A percentile compares a stretch with the other conserved stretches of the same genome.
phyloP scores from a whole-genome alignment of 2,888 invertebrate species.

The Tolmerus cingulatus region DNA sequence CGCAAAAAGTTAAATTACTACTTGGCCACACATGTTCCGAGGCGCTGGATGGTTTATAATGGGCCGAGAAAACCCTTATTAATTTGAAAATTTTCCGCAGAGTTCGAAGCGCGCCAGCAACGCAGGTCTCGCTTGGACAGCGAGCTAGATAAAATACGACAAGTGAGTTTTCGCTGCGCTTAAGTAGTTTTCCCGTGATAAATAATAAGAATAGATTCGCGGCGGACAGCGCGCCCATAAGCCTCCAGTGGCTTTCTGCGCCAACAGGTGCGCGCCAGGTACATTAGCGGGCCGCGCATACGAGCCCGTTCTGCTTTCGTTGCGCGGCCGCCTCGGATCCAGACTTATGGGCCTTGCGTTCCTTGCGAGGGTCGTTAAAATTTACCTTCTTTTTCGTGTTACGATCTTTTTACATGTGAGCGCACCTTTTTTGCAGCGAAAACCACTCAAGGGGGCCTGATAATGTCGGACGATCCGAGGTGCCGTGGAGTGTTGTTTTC shows the following conservation, averaged over 20 bases:
- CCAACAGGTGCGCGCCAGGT: constrained; percentile 36
- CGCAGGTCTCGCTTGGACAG: background rate
- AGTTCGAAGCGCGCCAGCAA: background rate
- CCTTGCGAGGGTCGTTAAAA: constrained; percentile 29
- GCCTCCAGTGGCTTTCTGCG: background rate
- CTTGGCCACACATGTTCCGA: background rate
- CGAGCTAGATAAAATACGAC: background rate
- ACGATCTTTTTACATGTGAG: constrained; percentile 29
- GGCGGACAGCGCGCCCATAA: background rate
- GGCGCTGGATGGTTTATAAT: background rate
- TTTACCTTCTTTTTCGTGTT: constrained; percentile 14
- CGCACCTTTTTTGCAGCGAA: constrained; percentile 36
- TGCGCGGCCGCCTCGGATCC: background rate
- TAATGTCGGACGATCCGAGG: constrained; percentile 36
- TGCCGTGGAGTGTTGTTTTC: constrained; percentile 33
- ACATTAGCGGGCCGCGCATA: constrained; percentile 2
- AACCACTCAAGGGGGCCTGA: constrained; percentile 40
- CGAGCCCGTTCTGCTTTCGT: constrained; percentile 34
- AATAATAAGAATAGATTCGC: constrained; percentile 1
- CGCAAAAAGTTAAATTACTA: background rate
- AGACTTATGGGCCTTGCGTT: constrained; percentile 8
- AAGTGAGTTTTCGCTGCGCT: background rate
- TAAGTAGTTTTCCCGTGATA: constrained; percentile 13
- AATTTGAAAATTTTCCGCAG: background rate
- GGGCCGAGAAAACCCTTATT: background rate